A percentile compares a stretch with the other conserved stretches of the same genome.
phyloP scores from a whole-genome alignment of 2,113 vertebrate species.

The Pantherophis guttatus region DNA sequence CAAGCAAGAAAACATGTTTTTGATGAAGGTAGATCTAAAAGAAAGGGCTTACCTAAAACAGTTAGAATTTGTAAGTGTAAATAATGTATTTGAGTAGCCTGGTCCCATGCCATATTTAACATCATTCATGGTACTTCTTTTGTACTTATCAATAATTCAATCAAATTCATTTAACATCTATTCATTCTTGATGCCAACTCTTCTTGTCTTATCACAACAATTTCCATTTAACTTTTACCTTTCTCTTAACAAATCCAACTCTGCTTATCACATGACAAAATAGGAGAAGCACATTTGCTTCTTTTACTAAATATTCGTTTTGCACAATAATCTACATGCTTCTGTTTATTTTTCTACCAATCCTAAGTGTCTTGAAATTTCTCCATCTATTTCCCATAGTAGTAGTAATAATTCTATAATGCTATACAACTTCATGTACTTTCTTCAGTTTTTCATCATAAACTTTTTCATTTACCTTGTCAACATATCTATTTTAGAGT shows the following conservation, averaged over 20 bases:
- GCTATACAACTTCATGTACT: background rate
- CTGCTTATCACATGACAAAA: background rate
- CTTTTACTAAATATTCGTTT: background rate
- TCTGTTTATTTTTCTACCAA: background rate
- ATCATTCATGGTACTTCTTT: background rate
- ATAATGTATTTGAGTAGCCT: background rate
- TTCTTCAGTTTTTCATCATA: background rate
- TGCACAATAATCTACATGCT: background rate
- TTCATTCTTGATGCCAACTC: background rate
- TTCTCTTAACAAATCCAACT: background rate
- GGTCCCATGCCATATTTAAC: background rate
- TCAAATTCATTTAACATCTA: background rate
- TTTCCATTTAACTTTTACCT: background rate
- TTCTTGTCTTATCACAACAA: background rate
- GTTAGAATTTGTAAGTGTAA: background rate
- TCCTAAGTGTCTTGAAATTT: background rate
- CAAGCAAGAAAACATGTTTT: background rate
- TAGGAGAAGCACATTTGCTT: background rate
- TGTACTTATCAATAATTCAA: background rate
- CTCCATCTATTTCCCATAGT: background rate
- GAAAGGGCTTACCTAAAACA: background rate
- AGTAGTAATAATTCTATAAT: background rate
- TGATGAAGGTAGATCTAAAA: background rate
- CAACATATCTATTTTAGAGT: background rate
- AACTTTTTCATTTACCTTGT: background rate